Evolutionary conservation across 2,888 invertebrate species (phyloP), one percentile per base, ranked within the genome.

Genomic region (Epistrophe eligans): DNA sequence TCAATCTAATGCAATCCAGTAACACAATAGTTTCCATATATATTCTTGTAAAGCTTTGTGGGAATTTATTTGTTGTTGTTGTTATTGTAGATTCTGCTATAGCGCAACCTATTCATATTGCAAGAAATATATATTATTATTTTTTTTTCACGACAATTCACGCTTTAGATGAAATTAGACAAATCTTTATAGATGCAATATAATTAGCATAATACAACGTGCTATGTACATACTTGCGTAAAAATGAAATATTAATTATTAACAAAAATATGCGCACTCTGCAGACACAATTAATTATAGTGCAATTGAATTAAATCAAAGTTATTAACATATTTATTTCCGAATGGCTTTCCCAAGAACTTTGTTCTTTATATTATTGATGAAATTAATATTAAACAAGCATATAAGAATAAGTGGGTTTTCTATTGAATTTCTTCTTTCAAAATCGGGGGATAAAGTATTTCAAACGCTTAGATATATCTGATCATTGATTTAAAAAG

Each of bases 281-380:
- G n/a, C 8, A 43, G 62, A 62, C 40, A 62, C 40, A 43, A 58
- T 52, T 52, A 52, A 13, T 52, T 7, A 9, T 32, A 48, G n/a
- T 66, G 66, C 66, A 66, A 64, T 66, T 48, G 66, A 48, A 60
- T 60, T 60, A 13, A 60, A 60, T 40, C 24, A 64, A 45, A 45
- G 8, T 15, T 17, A 64, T 64, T 66, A 11, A 32, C 66, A 66
- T 60, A 19, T 48, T 66, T 66, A 48, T 66, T 40, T 43, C 62
- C 13, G 62, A 62, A 60, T 19, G 38, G 8, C 19, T 60, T 60
- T 13, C 13, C 11, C 17, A 38, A 43, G 1, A 43, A 40, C 15
- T 15, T 62, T 43, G 62, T 24, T 62, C 40, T 19, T 2, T 38
- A 19, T 60, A 19, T 60, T 60, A 40, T 43, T 62, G 40, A 32